These are phyloP conservation scores for Papilio polyxenes DNA, from an alignment of 1,140 invertebrate genomes.

Conservation along the genomic window DNA sequence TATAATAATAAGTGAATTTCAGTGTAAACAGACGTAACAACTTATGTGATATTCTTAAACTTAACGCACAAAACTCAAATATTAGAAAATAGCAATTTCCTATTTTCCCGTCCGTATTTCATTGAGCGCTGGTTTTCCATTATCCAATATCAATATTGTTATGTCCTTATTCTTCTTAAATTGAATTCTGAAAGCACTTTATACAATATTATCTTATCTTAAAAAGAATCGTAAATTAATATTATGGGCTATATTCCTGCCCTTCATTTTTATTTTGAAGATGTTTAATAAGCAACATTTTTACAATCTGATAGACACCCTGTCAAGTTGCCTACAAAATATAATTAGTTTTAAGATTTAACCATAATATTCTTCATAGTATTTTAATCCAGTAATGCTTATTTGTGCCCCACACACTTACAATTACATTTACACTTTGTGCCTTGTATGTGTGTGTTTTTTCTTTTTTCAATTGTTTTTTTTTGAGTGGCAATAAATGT, in stretches of 20 bases:
- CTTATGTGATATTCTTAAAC: slow-evolving; percentile 14
- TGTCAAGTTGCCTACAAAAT: not conserved
- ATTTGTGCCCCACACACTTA: not conserved
- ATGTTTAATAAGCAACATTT: not conserved
- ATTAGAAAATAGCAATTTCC: slow-evolving; percentile 70
- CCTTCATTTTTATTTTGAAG: not conserved
- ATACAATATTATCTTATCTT: slow-evolving; percentile 16
- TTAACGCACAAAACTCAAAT: slow-evolving; percentile 52
- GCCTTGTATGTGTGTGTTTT: too few species aligned
- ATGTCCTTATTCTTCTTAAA: slow-evolving; percentile 68
- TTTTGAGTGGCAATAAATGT: too few species aligned
- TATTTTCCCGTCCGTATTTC: slow-evolving; percentile 56
- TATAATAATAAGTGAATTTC: slow-evolving; percentile 25
- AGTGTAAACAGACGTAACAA: slow-evolving; percentile 24
- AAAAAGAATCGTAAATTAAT: slow-evolving; percentile 15
- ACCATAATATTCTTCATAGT: not conserved
- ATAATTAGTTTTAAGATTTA: not conserved
- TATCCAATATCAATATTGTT: slow-evolving; percentile 77
- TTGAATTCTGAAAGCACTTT: slow-evolving; percentile 52
- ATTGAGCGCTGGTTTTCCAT: slow-evolving; percentile 74
- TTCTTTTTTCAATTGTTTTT: too few species aligned
- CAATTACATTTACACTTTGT: too few species aligned
- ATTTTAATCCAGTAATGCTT: not conserved
- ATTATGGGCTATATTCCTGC: not conserved
- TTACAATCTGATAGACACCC: not conserved